Percentiles rank a stretch among this genome's conserved stretches.
Evolutionary conservation across 2,113 vertebrate genomes (phyloP).

Genomic region (Sceloporus tristichus): DNA sequence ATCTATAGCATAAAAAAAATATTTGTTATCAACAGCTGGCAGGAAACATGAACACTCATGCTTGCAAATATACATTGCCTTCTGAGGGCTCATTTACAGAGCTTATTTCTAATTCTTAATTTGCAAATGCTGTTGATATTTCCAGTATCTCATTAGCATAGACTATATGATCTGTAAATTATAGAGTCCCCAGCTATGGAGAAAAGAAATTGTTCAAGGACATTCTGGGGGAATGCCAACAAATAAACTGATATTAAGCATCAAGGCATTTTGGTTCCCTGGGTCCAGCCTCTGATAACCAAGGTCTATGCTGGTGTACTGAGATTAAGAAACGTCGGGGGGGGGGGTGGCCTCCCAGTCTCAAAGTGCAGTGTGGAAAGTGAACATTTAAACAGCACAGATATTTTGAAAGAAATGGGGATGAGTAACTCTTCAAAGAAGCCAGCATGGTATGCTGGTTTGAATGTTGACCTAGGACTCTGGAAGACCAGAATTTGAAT

Average conservation of each 20-base stretch:
- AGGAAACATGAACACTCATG: constrained; percentile 42
- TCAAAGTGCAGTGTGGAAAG: constrained; percentile 47
- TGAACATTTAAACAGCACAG: constrained; percentile 66
- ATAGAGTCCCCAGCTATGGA: constrained; percentile 45
- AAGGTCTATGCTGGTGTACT: constrained; percentile 44
- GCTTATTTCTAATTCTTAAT: constrained; percentile 56
- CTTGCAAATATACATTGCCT: constrained; percentile 52
- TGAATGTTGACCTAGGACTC: no score
- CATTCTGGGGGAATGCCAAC: constrained; percentile 36
- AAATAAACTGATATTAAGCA: constrained; percentile 56
- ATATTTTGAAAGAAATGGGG: constrained; percentile 40
- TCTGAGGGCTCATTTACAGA: constrained; percentile 42
- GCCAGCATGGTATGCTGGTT: no score
- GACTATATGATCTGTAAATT: constrained; percentile 55
- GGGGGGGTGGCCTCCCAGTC: constrained; percentile 54
- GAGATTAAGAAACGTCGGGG: constrained; percentile 51
- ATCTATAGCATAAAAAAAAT: constrained; percentile 44
- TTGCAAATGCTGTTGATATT: constrained; percentile 57
- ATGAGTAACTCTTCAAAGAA: constrained; percentile 20
- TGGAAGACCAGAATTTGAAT: no score
- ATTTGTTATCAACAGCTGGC: constrained; percentile 47
- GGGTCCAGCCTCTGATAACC: constrained; percentile 42
- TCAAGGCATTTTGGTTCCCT: constrained; percentile 44
- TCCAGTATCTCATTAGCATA: constrained; percentile 63
- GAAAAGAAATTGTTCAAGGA: constrained; percentile 64